These are phyloP conservation scores for Myotis vivesi DNA, from an alignment of 2,797 vertebrate species.

Conservation along the genomic window DNA sequence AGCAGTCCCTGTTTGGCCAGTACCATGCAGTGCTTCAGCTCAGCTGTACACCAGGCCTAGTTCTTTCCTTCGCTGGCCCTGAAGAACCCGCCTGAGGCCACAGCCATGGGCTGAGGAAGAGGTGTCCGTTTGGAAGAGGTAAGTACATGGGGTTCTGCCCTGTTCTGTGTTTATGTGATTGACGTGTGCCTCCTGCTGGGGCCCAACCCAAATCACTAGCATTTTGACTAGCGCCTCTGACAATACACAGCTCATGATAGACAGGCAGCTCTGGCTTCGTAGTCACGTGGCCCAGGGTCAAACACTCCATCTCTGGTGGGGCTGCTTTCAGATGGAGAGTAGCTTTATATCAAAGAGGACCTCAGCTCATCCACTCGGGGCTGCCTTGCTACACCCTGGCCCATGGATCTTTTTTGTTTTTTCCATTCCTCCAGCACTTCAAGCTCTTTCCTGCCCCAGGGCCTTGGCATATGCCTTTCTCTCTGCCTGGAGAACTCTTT, in stretches of 20 bases:
- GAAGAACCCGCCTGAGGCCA: background rate
- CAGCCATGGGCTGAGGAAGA: background rate
- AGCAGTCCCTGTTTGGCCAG: background rate
- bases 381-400: background rate
- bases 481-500: background rate
- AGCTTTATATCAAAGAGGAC: background rate
- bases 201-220: background rate
- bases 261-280: background rate
- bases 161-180: background rate
- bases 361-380: background rate
- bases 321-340: background rate
- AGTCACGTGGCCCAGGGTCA: fast-evolving
- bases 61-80: background rate
- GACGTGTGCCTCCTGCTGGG: background rate
- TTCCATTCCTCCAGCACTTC: background rate
- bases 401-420: background rate
- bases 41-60: background rate
- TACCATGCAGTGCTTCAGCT: background rate
- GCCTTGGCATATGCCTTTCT: background rate
- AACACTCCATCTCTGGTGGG: background rate
- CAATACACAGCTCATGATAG: background rate
- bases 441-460: background rate
- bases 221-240: background rate
- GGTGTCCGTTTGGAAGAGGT: background rate
- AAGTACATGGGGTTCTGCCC: background rate